Base-by-base conservation (phyloP, 2,888 invertebrate genomes). In the Iselma pallidipennis region DNA sequence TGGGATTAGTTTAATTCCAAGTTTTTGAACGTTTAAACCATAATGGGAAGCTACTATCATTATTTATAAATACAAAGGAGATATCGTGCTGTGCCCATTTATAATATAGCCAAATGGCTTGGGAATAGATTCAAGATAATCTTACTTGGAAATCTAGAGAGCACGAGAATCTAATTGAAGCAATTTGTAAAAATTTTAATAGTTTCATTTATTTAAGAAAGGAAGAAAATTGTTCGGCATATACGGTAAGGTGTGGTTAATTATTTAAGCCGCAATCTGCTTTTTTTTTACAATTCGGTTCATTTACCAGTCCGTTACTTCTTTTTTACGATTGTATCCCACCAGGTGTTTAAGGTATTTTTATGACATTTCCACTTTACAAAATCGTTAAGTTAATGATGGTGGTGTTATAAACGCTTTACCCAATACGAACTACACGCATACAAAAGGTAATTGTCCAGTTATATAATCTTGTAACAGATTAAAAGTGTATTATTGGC, bases 11-110 rank as follows among this genome's bases (percentile, higher is more conserved):
- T 16, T 37, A 37, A 16, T 37, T 16, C 5, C 29, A 29, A 29
- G 12, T 37, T 7, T 16, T 37, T n/a, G n/a, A 37, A 37, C 19
- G 16, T 5, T n/a, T 16, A 16, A 16, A 16, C 37, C 37, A 16
- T 16, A 37, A 37, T 16, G 16, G 37, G 16, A 37, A 37, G 16
- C 19, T 37, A 16, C 37, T 16, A 37, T 37, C 37, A 37, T 37
- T 37, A 37, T 37, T 37, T 37, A 37, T 37, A 37, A 37, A 51
- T 25, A 52, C 51, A 61, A 61, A 53, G 55, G 52, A 49, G 60
- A 50, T 53, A 49, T 56, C 61, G 49, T 61, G 61, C 61, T 61
- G 61, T 21, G 61, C 50, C 48, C 61, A 57, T 61, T 60, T 60
- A 60, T 60, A 51, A 60, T 52, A 54, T 37, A 31, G 9, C 37